Evolutionary conservation across 1,140 invertebrate species (phyloP), one percentile per base, ranked within the genome.

Genomic region (Palaemon carinicauda): DNA sequence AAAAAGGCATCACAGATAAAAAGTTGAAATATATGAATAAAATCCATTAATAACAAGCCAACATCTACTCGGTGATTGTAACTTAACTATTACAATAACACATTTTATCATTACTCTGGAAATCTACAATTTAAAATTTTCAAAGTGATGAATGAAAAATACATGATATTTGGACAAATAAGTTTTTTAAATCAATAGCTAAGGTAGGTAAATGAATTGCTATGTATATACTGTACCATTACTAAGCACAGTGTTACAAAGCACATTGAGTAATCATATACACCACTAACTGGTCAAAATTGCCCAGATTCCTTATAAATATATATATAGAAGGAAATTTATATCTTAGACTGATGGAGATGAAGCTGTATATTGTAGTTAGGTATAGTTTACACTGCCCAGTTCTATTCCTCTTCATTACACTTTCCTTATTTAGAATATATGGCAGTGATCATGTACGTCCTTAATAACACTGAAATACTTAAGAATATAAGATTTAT

Each of bases 261-360:
- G 69, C 56, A 84, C 74, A 78, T 33, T 69, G 52, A 79, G 41
- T 53, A 75, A 83, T 54, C 75, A 83, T 83, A 29, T 83, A 83
- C 82, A 83, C 71, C 71, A 83, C 82, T 83, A 83, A 71, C 75
- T 83, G 71, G 73, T 83, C 82, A 83, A 77, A 83, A 83, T 73
- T 83, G 82, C 82, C 82, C 82, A 83, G 82, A 83, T 83, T 83
- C 82, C 82, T 83, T 83, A 83, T 56, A 83, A 83, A 83, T 83
- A 83, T 83, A 83, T 83, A 83, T 83, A 83, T 83, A 83, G n/a
- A 83, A 53, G 41, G 69, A 41, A 60, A 83, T 75, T 54, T 75
- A 75, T 83, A 77, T 75, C 52, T 83, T 54, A 60, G 51, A 54
- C 75, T 60, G 71, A 73, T 77, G 53, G 33, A 83, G 82, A 79